phyloP scores from a whole-genome alignment of 2,797 vertebrate species.

The Cheirogaleus major region DNA sequence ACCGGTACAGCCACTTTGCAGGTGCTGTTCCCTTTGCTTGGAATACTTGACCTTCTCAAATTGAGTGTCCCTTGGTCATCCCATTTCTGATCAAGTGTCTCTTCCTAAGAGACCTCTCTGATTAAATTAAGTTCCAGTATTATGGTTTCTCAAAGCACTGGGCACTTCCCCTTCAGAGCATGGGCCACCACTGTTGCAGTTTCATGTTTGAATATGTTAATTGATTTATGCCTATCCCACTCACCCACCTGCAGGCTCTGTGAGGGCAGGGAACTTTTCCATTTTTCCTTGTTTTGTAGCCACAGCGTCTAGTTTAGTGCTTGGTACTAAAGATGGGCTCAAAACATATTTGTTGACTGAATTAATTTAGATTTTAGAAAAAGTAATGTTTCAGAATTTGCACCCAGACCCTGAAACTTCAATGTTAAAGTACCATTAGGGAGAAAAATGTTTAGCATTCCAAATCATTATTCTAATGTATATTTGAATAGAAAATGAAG shows the following conservation, averaged over 20 bases:
- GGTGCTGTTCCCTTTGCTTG: neutral
- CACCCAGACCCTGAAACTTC: neutral
- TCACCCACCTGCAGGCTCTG: neutral
- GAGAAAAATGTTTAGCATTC: slow-evolving; percentile 29
- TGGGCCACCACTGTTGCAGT: neutral
- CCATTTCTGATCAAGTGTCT: neutral
- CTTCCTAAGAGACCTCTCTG: neutral
- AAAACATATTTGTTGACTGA: neutral
- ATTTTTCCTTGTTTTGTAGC: neutral
- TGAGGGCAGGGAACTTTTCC: neutral
- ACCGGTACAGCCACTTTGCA: neutral
- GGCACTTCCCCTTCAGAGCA: neutral
- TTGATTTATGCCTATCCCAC: neutral
- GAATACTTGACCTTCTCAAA: neutral
- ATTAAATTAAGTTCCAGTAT: neutral
- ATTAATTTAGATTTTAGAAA: neutral
- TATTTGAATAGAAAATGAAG: neutral
- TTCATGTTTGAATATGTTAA: neutral
- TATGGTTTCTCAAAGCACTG: neutral
- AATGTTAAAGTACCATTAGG: neutral
- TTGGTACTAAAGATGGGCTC: neutral
- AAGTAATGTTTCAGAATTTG: slow-evolving; percentile 3
- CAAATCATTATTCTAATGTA: neutral
- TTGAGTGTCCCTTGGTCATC: neutral
- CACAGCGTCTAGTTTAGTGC: neutral